Base-by-base conservation (phyloP, 2,888 invertebrate species). In the Epicampocera succincta region DNA sequence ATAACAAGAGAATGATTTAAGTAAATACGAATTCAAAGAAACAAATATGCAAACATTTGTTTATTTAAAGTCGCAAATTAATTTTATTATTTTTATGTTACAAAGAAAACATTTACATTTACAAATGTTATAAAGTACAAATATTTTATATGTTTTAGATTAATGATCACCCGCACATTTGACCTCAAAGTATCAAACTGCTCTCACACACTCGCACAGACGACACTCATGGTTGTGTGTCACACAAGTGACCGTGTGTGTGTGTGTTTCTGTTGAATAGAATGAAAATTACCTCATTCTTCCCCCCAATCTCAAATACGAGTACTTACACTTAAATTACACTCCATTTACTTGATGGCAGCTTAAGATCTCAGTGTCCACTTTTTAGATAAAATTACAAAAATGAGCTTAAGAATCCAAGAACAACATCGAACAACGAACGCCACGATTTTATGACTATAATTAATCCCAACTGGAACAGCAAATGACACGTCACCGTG, bases 161-260 rank as follows among this genome's bases (percentile, higher is more conserved):
- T 58, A 65, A 71, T 71, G 42, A 71, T 71, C 77, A 56, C 48
- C 77, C 69, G 52, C 52, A 77, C 48, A 71, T 56, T 77, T 77
- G 63, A 77, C 77, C 77, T 69, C 40, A 63, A 63, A 69, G 3
- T 29, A 29, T 4, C 33, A 33, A 33, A 33, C 8, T 33, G 9
- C 9, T 33, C 33, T 8, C 8, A 33, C 40, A 33, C 1, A 21
- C 11, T 11, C 11, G 8, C 13, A 61, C 12, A 33, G 3, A 25
- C 2, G 2, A 25, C 25, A 3, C 5, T 25, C 3, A 25, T 25
- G 5, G 2, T 25, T 25, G 5, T 5, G n/a, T 25, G 3, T 25
- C 25, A 25, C 2, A 25, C 25, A 25, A 25, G 25, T 25, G 25
- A 5, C 25, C 5, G 25, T 25, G 25, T 25, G n/a, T n/a, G n/a